Evolutionary conservation across 2,797 vertebrate species (phyloP).

Genomic region (Carapus acus): DNA sequence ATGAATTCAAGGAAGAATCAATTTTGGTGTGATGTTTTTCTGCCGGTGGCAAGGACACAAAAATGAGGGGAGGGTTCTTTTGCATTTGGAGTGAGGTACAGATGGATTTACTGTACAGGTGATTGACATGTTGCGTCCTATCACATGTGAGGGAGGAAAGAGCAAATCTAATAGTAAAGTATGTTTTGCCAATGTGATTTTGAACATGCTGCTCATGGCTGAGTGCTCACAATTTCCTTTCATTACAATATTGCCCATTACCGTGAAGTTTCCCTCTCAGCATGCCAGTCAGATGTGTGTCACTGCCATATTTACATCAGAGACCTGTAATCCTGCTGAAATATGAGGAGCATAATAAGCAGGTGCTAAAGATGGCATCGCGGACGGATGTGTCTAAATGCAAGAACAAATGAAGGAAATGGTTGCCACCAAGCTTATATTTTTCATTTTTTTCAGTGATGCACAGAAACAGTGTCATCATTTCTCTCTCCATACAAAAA

Average conservation of each 20-base stretch:
- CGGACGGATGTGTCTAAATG: constrained; percentile 24
- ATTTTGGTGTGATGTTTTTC: constrained; percentile 20
- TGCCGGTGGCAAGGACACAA: background rate
- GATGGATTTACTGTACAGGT: no score
- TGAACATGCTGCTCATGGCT: constrained; percentile 11
- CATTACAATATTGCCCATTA: constrained; percentile 13
- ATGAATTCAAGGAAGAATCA: no score
- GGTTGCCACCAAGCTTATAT: constrained; percentile 42
- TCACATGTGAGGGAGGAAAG: background rate
- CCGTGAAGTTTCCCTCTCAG: constrained; percentile 10
- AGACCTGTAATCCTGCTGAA: constrained; percentile 37
- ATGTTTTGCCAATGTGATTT: background rate
- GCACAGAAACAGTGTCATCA: constrained; percentile 40
- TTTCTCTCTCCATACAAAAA: constrained; percentile 24
- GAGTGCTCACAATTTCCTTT: constrained; percentile 14
- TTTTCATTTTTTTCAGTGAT: constrained; percentile 58
- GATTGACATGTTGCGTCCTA: constrained; percentile 17
- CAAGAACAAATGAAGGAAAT: constrained; percentile 37
- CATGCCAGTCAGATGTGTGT: constrained; percentile 22
- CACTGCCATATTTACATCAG: constrained; percentile 31
- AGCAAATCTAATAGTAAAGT: constrained; percentile 26
- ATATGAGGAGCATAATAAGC: constrained; percentile 29
- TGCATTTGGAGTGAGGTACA: constrained; percentile 19
- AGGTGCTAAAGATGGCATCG: background rate
- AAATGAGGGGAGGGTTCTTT: constrained; percentile 4